Evolutionary conservation across 2,888 invertebrate species (phyloP).

Genomic region (Scotopteryx bipunctaria): DNA sequence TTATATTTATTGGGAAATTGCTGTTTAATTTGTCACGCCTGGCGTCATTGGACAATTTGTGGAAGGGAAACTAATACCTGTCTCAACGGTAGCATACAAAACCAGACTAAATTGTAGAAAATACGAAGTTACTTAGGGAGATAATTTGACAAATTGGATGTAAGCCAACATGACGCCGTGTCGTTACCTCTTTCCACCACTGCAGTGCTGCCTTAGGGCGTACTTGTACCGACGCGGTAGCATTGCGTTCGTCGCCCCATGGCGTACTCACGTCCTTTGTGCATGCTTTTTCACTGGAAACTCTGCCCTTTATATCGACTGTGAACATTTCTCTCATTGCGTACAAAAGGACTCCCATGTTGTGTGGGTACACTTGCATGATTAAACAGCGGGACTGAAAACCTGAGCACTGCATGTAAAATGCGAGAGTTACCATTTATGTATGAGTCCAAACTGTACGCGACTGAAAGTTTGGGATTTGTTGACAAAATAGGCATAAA

Average conservation of each 20-base stretch:
- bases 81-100: neutral
- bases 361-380: constrained; percentile 20
- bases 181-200: constrained; percentile 19
- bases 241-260: constrained; percentile 25
- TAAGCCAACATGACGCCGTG: constrained; percentile 19
- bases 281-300: constrained; percentile 26
- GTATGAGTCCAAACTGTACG: constrained; percentile 1
- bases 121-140: constrained; percentile 9
- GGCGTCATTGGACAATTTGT: constrained; percentile 26
- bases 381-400: constrained; percentile 10
- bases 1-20: constrained; percentile 35
- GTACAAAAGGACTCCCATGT: constrained; percentile 12
- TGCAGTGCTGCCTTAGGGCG: constrained; percentile 24
- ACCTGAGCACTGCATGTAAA: neutral
- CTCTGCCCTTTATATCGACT: constrained; percentile 19
- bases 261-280: constrained; percentile 23
- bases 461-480: constrained; percentile 1
- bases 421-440: constrained; percentile 4
- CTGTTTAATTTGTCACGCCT: constrained; percentile 27
- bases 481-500: constrained; percentile 9
- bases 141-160: constrained; percentile 21
- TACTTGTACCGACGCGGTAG: constrained; percentile 13
- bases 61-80: constrained; percentile 1
- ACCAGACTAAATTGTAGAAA: constrained; percentile 4
- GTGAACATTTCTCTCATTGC: constrained; percentile 18